Base-by-base conservation (phyloP, 1,140 invertebrate genomes). In the Orius insidiosus region DNA sequence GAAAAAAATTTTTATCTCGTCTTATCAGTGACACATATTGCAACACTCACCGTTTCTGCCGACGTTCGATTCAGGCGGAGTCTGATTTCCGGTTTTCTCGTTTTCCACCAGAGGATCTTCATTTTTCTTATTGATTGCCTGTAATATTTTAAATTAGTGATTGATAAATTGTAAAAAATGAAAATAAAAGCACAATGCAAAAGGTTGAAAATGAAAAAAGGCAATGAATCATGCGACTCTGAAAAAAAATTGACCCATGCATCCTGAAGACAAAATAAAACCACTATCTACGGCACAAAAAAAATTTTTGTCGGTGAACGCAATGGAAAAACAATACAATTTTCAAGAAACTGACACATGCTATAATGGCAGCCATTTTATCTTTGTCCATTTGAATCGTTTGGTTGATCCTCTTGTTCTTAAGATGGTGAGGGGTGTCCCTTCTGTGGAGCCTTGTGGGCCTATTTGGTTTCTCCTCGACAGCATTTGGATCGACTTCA, bases 351-450 rank as follows among this genome's bases (percentile, higher is more conserved):
- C 54, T 54, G 61, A 79, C 80, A 72, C 81, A 77, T 59, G 78
- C 78, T 55, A 84, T 80, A 60, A 84, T 76, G 44, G 71, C 69
- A 53, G 74, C 74, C 51, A 78, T 70, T 63, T 76, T 75, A 56
- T 80, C 76, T 60, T 76, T 71, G 58, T 80, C 78, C 50, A 76
- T 62, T 38, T 67, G 55, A 40, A 69, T 59, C 53, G 63, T 59
- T 57, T 72, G 66, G 68, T 84, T 78, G 58, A 95, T 83, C 54
- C 93, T 76, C 63, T 96, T 96, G 68, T 96, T 96, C 72, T 97
- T 96, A 55, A 96, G 71, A 66, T 97, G 90, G 70, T 97, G 92
- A 7, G 93, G 93, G 14, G 93, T 98, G 66, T 97, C 92, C 53
- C 90, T 73, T 48, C 83, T 72, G 57, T 88, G 82, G 24, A 94